A percentile compares a stretch with the other conserved stretches of the same genome.
Evolutionary conservation across 2,797 vertebrate genomes (phyloP).

Genomic region (Discoglossus pictus): DNA sequence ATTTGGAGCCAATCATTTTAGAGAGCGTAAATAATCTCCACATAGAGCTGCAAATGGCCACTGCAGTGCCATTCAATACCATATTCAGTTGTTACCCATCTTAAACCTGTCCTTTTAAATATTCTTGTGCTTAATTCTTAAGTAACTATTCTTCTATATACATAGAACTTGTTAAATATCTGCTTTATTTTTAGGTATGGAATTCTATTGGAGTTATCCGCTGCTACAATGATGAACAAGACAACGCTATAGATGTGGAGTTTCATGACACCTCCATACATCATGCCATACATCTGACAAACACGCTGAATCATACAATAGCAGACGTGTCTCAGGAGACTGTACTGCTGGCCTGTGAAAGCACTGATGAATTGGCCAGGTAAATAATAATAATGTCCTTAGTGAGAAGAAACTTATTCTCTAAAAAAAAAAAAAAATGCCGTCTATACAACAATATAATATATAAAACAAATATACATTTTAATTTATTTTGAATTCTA

Average conservation of each 20-base stretch:
- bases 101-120: background rate
- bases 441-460: too few species aligned
- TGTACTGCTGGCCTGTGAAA: constrained; percentile 83
- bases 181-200: constrained; percentile 91
- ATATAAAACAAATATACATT: too few species aligned
- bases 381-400: constrained; percentile 52
- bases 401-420: too few species aligned
- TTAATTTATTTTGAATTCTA: too few species aligned
- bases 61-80: too few species aligned
- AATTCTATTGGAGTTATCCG: constrained; percentile 91
- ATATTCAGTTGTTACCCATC: background rate
- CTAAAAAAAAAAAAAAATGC: too few species aligned
- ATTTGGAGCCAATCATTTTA: too few species aligned
- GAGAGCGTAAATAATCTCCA: too few species aligned
- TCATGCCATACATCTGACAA: constrained; percentile 90
- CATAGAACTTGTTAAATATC: too few species aligned
- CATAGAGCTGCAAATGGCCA: too few species aligned
- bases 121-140: too few species aligned
- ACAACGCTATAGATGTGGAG: constrained; percentile 92
- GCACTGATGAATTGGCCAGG: constrained; percentile 88
- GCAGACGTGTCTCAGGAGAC: constrained; percentile 90
- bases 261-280: constrained; percentile 92
- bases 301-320: constrained; percentile 84
- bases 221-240: constrained; percentile 93
- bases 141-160: too few species aligned